Percentiles rank a stretch among this genome's conserved stretches.
Conservation (phyloP, 2,113 vertebrate genomes). For the Natator depressus region DNA sequence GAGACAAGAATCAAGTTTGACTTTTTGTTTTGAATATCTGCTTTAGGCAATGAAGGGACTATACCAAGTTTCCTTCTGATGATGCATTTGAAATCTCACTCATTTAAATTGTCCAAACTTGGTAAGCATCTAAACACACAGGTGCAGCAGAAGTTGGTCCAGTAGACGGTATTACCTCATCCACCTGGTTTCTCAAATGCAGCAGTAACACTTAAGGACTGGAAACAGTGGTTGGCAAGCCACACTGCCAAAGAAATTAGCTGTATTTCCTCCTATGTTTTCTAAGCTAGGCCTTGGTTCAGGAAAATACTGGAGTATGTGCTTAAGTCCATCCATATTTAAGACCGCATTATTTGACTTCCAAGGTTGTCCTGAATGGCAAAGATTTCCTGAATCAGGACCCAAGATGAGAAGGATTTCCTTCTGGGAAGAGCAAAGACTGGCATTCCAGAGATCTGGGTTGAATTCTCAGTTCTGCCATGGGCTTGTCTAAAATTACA, state of each 20-base stretch:
- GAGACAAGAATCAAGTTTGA: constrained; percentile 26
- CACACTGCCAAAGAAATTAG: background rate
- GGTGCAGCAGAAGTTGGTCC: background rate
- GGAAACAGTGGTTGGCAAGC: background rate
- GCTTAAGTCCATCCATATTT: background rate
- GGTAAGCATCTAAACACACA: background rate
- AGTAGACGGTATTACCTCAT: background rate
- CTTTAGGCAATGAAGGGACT: background rate
- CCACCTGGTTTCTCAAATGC: background rate
- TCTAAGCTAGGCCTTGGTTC: background rate
- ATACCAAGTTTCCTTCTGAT: background rate
- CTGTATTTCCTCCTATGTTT: background rate
- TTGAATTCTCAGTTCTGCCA: background rate
- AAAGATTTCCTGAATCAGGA: background rate
- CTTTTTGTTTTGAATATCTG: constrained; percentile 25
- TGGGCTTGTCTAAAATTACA: background rate
- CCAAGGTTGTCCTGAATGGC: background rate
- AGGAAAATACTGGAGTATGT: background rate
- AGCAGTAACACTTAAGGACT: background rate
- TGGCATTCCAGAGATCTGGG: background rate
- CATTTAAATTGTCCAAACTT: background rate
- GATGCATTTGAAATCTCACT: background rate
- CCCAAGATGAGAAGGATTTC: background rate
- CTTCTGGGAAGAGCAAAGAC: background rate
- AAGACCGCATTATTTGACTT: background rate